Conservation (phyloP, 2,113 vertebrate genomes). For the Diadophis punctatus region DNA sequence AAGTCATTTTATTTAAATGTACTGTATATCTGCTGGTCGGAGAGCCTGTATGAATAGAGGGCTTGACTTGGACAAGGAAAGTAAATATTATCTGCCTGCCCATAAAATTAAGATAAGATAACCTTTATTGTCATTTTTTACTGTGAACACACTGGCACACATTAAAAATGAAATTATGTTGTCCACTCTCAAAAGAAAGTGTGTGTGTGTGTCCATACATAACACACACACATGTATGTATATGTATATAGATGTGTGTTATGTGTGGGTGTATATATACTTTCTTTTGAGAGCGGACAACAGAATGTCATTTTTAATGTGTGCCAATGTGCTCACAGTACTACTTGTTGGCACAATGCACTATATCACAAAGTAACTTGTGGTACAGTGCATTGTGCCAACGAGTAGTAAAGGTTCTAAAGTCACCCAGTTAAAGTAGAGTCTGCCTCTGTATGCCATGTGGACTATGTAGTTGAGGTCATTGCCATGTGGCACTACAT, state of each 20-base stretch:
- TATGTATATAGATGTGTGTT: too few relatives aligned
- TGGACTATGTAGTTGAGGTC: neutral
- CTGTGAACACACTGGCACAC: neutral
- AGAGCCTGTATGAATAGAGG: neutral
- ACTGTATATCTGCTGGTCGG: neutral
- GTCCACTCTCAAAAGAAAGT: too few relatives aligned
- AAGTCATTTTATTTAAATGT: neutral
- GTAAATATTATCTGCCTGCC: neutral
- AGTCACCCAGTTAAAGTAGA: neutral
- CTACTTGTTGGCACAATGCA: neutral
- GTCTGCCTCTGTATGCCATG: neutral
- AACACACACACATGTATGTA: too few relatives aligned
- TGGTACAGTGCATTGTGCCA: neutral
- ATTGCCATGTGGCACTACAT: neutral
- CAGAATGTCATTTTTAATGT: too few relatives aligned
- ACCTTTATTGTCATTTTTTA: neutral
- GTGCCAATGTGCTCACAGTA: too few relatives aligned
- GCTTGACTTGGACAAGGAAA: neutral
- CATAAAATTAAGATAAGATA: neutral
- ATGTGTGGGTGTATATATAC: too few relatives aligned
- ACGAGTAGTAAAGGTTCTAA: neutral
- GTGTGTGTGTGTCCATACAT: too few relatives aligned
- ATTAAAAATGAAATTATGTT: neutral
- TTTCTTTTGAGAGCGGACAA: too few relatives aligned
- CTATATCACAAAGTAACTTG: too few relatives aligned